Base-by-base conservation (phyloP, 2,797 vertebrate genomes). In the Sebastes iracundus region DNA sequence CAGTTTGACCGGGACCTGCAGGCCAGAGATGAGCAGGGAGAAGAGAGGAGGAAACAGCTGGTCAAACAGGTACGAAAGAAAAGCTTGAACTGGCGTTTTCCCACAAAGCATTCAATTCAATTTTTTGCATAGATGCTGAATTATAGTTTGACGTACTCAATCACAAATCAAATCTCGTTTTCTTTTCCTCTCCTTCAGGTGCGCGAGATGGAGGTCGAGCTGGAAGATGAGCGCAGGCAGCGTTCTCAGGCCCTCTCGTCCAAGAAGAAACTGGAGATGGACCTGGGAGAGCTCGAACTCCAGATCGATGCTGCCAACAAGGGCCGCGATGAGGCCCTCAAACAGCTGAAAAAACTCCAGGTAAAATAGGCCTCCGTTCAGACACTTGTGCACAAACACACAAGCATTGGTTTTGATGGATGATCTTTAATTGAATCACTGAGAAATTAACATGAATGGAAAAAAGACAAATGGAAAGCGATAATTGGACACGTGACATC, bases 1-100 rank as follows among this genome's bases (percentile, higher is more conserved):
- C 99, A 99, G 95, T 98, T 97, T 60, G 99, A 99, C 70, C 88
- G 99, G 77, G 99, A 99, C 87, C 92, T 99, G 78, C 97, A 97
- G 82, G 95, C 93, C 88, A 95, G 97, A 79, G 99, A 99, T 1
- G 99, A 99, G 28, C 97, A 97, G 94, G 98, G 96, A 8, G 98
- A 99, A 86, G 99, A 99, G 85, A 97, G 96, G 93, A 97, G 96
- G 92, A 99, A 97, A 71, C 97, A 97, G 90, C 95, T 99, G 55
- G 95, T 97, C 75, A 98, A 97, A 94, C 98, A 98, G 96, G 99
- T 98, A 80, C 2, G 87, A 20, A 12, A 58, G 18, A 2, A 95
- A 56, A 90, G 90, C 38, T 20, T 38, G 10, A 7, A 46, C 14
- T 18, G 3, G 65, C 1, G 13, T 55, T 58, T n/a, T 49, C 12